phyloP scores from a whole-genome alignment of 1,140 invertebrate species.

The Drosophila kurseongensis region DNA sequence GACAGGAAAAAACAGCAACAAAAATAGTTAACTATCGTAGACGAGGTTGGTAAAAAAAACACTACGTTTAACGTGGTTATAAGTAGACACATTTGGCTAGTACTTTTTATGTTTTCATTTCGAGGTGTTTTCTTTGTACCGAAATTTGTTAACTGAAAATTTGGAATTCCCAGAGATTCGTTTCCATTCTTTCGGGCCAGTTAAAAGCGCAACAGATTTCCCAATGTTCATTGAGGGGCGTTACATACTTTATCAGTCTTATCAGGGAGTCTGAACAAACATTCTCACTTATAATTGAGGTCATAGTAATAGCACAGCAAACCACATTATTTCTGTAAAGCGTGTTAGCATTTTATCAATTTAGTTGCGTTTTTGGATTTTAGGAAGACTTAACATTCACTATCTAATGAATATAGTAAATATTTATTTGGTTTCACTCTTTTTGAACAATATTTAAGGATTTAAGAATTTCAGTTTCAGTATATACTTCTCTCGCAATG shows the following conservation, averaged over 20 bases:
- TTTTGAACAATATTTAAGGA: too few relatives aligned
- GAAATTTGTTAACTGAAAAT: conserved; percentile 24
- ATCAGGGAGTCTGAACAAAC: conserved; percentile 13
- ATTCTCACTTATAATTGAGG: conserved; percentile 6
- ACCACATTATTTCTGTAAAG: not conserved
- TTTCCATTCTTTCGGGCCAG: conserved; percentile 3
- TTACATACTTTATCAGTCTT: conserved; percentile 14
- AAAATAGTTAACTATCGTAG: conserved; percentile 38
- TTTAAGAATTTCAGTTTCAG: too few relatives aligned
- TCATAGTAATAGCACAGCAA: conserved; percentile 1
- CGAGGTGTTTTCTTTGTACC: conserved; percentile 19
- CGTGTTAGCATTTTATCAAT: not conserved
- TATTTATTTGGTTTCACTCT: not conserved
- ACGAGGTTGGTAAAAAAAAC: conserved; percentile 22
- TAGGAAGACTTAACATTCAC: not conserved
- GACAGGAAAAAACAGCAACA: conserved; percentile 35
- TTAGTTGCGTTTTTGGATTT: not conserved
- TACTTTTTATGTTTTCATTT: conserved; percentile 41
- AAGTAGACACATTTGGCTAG: conserved; percentile 48
- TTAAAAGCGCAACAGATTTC: conserved; percentile 50
- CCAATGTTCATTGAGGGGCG: conserved; percentile 24
- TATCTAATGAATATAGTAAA: not conserved
- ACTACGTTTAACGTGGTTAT: conserved; percentile 64
- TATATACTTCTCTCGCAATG: too few relatives aligned
- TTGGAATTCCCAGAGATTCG: not conserved